Percentiles rank a stretch among this genome's conserved stretches.
These are phyloP conservation scores for Leptatherina wallacei DNA, from an alignment of 2,797 vertebrate genomes.

Conservation along the genomic window DNA sequence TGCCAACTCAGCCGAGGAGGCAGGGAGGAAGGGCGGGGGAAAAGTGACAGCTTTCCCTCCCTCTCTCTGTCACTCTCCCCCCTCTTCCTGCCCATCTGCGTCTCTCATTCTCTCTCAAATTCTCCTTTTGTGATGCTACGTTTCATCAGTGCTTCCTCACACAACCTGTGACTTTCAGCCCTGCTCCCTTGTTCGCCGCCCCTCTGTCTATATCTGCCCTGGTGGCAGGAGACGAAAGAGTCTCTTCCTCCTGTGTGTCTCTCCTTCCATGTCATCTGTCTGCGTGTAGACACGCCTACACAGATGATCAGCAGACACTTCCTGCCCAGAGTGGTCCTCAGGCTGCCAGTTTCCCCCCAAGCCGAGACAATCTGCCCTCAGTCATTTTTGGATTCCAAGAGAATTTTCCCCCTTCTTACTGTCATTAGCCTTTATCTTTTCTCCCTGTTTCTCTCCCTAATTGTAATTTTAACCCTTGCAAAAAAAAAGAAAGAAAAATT, in stretches of 20 bases:
- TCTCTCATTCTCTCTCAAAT: constrained; percentile 64
- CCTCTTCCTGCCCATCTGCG: constrained; percentile 74
- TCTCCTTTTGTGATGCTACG: constrained; percentile 53
- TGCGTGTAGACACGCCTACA: constrained; percentile 66
- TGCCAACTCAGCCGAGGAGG: constrained; percentile 66
- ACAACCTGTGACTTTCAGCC: constrained; percentile 70
- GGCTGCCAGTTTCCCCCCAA: constrained; percentile 67
- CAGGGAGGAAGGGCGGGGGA: constrained; percentile 40
- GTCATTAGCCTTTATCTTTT: constrained; percentile 12
- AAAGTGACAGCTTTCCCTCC: constrained; percentile 69
- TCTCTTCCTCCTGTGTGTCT: constrained; percentile 39
- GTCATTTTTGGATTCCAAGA: constrained; percentile 47
- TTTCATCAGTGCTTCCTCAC: constrained; percentile 56
- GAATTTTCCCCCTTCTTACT: constrained; percentile 24
- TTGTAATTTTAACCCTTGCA: constrained; percentile 5
- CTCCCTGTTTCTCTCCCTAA: not conserved
- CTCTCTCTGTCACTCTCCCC: constrained; percentile 60
- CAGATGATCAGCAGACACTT: constrained; percentile 78
- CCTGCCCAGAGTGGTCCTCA: constrained; percentile 61
- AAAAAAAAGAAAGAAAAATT: not conserved
- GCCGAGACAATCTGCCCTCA: constrained; percentile 73
- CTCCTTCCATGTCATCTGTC: constrained; percentile 53
- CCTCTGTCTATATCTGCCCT: constrained; percentile 30
- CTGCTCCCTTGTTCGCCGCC: constrained; percentile 38
- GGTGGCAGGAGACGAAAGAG: constrained; percentile 27